Percentiles rank a stretch among this genome's conserved stretches.
Evolutionary conservation across 2,888 invertebrate genomes (phyloP).

Genomic region (Sycophila texana): DNA sequence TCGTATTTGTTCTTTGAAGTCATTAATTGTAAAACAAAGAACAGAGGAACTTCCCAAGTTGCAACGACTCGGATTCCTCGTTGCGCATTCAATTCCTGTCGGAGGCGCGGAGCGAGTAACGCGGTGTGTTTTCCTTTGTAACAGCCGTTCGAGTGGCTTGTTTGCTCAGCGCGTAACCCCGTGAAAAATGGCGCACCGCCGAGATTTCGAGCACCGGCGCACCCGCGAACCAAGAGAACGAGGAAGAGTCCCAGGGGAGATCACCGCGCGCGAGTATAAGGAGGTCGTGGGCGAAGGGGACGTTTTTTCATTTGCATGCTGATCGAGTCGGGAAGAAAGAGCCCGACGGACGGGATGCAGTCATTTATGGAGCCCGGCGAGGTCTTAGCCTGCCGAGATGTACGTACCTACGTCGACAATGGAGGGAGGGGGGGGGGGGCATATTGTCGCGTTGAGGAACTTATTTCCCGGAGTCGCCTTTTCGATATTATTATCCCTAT

Average conservation of each 20-base stretch:
- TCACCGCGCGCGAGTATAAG: background rate
- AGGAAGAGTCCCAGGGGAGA: background rate
- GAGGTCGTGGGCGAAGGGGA: background rate
- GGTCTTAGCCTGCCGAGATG: background rate
- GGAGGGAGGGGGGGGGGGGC: background rate
- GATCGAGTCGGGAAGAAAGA: constrained; percentile 30
- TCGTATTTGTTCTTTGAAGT: too few species aligned
- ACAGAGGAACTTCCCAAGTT: too few species aligned
- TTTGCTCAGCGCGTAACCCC: background rate
- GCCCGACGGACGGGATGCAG: constrained; percentile 1
- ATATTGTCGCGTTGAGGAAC: background rate
- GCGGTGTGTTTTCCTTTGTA: too few species aligned
- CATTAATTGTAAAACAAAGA: too few species aligned
- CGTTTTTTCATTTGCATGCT: constrained; percentile 38
- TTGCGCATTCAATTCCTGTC: too few species aligned
- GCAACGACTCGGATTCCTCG: too few species aligned
- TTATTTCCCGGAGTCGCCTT: too few species aligned
- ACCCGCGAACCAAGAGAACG: background rate
- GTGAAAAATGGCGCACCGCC: background rate
- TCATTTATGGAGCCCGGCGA: constrained; percentile 25
- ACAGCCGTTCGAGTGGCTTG: background rate
- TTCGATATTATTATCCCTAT: too few species aligned
- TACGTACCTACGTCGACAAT: background rate
- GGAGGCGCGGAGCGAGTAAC: too few species aligned
- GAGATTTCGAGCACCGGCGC: background rate